Evolutionary conservation across 2,113 vertebrate genomes (phyloP).

Genomic region (Craseonycteris thonglongyai): DNA sequence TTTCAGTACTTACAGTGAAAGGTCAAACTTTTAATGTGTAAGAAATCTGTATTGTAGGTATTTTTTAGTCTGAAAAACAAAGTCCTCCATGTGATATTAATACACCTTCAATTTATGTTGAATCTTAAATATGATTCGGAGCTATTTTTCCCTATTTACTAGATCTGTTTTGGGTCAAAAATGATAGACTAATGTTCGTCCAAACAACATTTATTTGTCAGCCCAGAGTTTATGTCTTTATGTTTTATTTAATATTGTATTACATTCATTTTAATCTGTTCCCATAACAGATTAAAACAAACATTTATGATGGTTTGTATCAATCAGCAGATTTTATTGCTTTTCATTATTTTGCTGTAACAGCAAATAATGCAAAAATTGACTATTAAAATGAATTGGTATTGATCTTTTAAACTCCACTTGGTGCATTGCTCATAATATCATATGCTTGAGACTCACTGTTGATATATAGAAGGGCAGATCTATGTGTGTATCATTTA

Average conservation of each 20-base stretch:
- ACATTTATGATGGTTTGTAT: neutral
- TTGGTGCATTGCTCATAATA: neutral
- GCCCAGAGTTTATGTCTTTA: constrained; percentile 2
- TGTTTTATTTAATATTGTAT: constrained; percentile 50
- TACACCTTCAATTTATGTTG: neutral
- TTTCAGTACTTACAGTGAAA: neutral
- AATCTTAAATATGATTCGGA: constrained; percentile 6
- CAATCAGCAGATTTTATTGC: constrained; percentile 21
- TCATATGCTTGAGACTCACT: neutral
- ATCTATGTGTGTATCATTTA: neutral
- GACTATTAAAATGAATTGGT: neutral
- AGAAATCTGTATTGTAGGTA: neutral
- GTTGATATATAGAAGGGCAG: neutral
- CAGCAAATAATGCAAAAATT: neutral
- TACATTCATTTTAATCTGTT: constrained; percentile 25
- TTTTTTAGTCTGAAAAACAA: constrained; percentile 27
- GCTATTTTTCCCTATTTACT: constrained; percentile 7
- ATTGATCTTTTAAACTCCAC: neutral
- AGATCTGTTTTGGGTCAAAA: constrained; percentile 34
- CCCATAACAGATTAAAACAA: constrained; percentile 10
- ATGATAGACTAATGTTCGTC: neutral
- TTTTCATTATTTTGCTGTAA: constrained; percentile 18
- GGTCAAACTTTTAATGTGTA: neutral
- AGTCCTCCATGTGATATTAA: neutral
- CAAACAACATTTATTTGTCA: constrained; percentile 41